Percentiles rank a stretch among this genome's conserved stretches.
Conservation (phyloP, 2,113 vertebrate species). For the Spea multiplicata region DNA sequence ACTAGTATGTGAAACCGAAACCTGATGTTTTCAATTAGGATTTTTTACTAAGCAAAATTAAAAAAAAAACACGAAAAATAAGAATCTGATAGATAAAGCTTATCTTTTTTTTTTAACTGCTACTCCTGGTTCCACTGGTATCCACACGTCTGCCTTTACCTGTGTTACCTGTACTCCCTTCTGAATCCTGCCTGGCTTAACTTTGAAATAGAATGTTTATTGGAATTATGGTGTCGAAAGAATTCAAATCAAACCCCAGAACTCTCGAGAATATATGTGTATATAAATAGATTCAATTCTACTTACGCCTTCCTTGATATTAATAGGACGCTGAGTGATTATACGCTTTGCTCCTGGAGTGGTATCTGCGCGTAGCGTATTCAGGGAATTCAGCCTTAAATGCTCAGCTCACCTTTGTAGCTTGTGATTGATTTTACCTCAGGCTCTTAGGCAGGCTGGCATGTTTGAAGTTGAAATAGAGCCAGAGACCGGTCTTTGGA, state of each 20-base stretch:
- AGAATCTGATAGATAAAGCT: no score
- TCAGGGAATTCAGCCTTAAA: slow-evolving; percentile 54
- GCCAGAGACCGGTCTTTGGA: slow-evolving; percentile 55
- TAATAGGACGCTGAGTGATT: slow-evolving; percentile 42
- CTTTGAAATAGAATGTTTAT: neutral
- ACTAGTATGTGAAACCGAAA: no score
- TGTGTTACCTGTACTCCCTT: neutral
- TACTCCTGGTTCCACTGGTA: no score
- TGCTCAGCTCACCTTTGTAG: slow-evolving; percentile 51
- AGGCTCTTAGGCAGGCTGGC: slow-evolving; percentile 51
- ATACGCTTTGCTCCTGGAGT: slow-evolving; percentile 51
- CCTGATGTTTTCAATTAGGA: no score
- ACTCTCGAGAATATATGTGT: neutral
- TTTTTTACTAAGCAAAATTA: no score
- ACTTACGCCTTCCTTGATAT: slow-evolving; percentile 31
- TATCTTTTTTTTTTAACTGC: no score
- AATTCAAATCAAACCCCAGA: neutral
- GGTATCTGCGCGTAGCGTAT: slow-evolving; percentile 50
- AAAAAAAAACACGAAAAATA: no score
- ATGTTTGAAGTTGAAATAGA: slow-evolving; percentile 62
- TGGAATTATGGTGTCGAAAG: neutral
- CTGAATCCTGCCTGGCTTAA: neutral
- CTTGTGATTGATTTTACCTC: slow-evolving; percentile 51
- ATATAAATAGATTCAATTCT: slow-evolving; percentile 12
- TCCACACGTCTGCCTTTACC: no score